These are phyloP conservation scores for Procambarus clarkii DNA, from an alignment of 1,140 invertebrate species.

Conservation along the genomic window DNA sequence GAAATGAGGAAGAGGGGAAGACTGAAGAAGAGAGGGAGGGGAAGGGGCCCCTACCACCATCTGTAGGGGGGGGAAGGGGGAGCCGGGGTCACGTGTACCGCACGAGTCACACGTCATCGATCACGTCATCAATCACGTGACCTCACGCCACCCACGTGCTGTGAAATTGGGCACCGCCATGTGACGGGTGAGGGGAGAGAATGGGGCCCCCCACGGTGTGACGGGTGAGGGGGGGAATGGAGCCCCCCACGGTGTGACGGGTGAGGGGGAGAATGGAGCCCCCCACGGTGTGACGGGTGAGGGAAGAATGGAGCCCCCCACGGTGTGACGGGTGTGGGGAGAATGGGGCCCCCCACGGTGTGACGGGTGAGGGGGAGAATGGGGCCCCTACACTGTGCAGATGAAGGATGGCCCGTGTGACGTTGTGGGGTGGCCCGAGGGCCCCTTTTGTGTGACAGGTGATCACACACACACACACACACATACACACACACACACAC, in stretches of 20 bases:
- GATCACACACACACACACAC: no score
- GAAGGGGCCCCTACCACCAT: neutral
- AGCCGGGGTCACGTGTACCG: constrained; percentile 37
- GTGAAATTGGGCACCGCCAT: constrained; percentile 27
- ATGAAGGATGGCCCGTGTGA: no score
- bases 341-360: neutral
- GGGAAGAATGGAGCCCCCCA: neutral
- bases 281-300: no score
- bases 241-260: neutral
- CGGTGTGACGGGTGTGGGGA: neutral
- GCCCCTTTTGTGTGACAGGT: no score
- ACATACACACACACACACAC: no score
- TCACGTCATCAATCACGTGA: constrained; percentile 62
- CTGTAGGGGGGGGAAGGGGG: neutral
- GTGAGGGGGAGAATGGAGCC: no score
- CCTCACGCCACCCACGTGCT: constrained; percentile 41
- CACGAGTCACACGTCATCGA: constrained; percentile 57
- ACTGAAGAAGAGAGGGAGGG: neutral
- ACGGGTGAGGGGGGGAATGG: neutral
- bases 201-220: neutral
- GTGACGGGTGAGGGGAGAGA: neutral
- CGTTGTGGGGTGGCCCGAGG: no score
- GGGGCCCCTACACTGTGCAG: neutral
- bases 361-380: neutral
- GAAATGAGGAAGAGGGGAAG: neutral